phyloP scores from a whole-genome alignment of 2,113 vertebrate species.

The Notarius quadriscutis region DNA sequence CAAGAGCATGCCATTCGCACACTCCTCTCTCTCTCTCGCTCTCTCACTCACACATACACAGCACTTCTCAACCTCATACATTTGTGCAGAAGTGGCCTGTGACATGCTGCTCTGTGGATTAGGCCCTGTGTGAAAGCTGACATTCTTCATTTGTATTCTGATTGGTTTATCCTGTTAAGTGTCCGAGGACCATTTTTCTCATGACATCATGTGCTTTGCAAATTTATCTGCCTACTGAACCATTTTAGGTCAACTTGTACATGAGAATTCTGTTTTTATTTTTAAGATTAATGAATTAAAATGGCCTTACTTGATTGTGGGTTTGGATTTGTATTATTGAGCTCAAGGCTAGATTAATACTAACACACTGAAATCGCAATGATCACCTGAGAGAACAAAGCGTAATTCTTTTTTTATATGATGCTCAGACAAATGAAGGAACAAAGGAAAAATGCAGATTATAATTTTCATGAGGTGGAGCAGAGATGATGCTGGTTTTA shows the following conservation, averaged over 20 bases:
- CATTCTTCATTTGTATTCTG: constrained; percentile 52
- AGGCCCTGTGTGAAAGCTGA: constrained; percentile 48
- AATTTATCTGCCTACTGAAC: background rate
- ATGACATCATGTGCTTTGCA: constrained; percentile 47
- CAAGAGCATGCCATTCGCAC: constrained; percentile 66
- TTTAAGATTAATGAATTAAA: background rate
- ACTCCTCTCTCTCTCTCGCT: constrained; percentile 34
- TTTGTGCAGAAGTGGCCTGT: constrained; percentile 47
- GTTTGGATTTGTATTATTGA: background rate
- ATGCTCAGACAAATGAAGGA: background rate
- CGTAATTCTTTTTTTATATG: background rate
- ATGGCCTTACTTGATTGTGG: background rate
- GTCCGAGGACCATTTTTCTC: constrained; percentile 39
- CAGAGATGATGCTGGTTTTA: background rate
- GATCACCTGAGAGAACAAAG: background rate
- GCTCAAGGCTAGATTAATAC: background rate
- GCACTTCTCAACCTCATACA: constrained; percentile 41
- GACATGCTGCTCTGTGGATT: constrained; percentile 43
- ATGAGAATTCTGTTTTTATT: background rate
- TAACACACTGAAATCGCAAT: background rate
- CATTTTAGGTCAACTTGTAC: background rate
- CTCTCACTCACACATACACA: constrained; percentile 2
- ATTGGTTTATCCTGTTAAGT: constrained; percentile 52
- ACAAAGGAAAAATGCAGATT: background rate
- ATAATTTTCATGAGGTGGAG: background rate